Evolutionary conservation across 2,797 vertebrate species (phyloP).

Genomic region (Dromococcyx pavoninus): DNA sequence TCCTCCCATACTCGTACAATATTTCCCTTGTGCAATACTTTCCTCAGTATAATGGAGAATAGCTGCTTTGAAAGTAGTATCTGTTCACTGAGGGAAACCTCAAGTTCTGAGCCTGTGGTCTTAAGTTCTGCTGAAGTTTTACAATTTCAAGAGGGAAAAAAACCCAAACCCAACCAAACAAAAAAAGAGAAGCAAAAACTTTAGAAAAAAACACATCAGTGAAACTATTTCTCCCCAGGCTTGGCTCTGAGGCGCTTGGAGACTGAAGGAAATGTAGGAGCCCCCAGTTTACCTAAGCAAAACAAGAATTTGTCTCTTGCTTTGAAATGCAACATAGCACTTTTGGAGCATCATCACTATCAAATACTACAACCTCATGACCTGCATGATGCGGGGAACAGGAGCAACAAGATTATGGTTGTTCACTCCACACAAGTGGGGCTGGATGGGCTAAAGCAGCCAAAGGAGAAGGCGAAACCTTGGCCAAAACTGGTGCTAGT

Average conservation of each 20-base stretch:
- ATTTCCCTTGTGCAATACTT: background rate
- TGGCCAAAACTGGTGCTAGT: background rate
- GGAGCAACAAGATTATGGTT: background rate
- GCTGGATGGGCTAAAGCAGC: background rate
- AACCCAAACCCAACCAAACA: too few species aligned
- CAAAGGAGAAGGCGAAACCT: too few species aligned
- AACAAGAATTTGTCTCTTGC: background rate
- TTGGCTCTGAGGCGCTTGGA: background rate
- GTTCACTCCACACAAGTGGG: too few species aligned
- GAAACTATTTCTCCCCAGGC: background rate
- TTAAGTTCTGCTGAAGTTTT: background rate
- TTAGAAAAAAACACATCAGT: background rate
- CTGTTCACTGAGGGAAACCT: background rate
- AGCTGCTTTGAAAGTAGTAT: background rate
- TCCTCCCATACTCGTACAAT: background rate
- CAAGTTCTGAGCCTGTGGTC: background rate
- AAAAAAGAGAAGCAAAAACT: background rate
- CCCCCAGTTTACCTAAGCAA: background rate
- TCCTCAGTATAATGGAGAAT: background rate
- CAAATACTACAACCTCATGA: fast-evolving
- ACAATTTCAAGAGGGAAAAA: background rate
- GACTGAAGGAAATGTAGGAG: background rate
- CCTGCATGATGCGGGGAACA: fast-evolving
- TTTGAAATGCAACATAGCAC: fast-evolving
- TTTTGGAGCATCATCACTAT: background rate